Evolutionary conservation across 2,797 vertebrate species (phyloP).

Genomic region (Thaleichthys pacificus): DNA sequence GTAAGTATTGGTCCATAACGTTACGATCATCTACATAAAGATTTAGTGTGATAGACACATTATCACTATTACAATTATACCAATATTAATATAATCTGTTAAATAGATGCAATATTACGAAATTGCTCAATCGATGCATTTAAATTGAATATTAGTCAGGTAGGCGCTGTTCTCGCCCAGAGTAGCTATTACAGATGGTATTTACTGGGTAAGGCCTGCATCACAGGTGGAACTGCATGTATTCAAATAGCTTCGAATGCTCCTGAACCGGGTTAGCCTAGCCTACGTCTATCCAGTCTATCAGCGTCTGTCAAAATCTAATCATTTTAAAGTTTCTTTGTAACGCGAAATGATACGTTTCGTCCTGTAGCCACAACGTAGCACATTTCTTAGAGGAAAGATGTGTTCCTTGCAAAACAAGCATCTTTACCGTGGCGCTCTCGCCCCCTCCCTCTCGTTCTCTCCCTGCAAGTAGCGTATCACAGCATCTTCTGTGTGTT

Average conservation of each 20-base stretch:
- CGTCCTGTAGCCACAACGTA: constrained; percentile 52
- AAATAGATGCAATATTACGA: neutral
- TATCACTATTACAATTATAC: neutral
- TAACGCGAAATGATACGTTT: constrained; percentile 52
- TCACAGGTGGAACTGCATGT: constrained; percentile 68
- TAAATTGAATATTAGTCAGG: neutral
- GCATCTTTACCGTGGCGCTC: constrained; percentile 64
- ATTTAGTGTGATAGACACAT: neutral
- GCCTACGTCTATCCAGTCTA: constrained; percentile 48
- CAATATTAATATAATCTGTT: neutral
- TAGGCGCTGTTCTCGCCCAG: constrained; percentile 8
- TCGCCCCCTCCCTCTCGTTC: constrained; percentile 46
- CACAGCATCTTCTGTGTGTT: constrained; percentile 80
- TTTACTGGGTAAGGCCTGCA: constrained; percentile 49
- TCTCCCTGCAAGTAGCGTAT: constrained; percentile 78
- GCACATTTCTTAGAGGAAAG: constrained; percentile 55
- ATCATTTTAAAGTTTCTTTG: constrained; percentile 60
- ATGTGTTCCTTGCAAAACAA: constrained; percentile 56
- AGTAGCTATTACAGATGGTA: constrained; percentile 21
- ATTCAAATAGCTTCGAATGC: constrained; percentile 32
- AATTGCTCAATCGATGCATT: neutral
- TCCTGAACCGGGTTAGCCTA: constrained; percentile 61
- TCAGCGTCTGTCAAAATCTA: constrained; percentile 64
- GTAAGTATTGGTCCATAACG: constrained; percentile 38
- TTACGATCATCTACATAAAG: neutral